phyloP scores from a whole-genome alignment of 1,140 invertebrate species.

The Drosophila kanapiae region DNA sequence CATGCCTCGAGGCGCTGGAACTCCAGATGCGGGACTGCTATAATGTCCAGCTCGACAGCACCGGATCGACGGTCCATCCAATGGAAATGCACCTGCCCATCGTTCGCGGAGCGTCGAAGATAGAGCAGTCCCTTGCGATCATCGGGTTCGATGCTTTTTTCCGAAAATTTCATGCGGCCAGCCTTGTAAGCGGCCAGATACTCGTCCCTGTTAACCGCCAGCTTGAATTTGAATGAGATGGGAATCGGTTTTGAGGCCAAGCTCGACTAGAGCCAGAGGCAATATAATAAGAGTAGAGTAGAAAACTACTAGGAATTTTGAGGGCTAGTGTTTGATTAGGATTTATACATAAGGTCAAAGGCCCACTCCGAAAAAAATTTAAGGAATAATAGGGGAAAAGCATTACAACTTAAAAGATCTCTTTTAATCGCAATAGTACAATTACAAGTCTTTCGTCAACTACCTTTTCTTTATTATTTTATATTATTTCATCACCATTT shows the following conservation, averaged over 20 bases:
- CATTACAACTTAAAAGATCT: no score
- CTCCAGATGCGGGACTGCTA: constrained; percentile 98
- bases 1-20: constrained; percentile 97
- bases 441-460: background rate
- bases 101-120: constrained; percentile 94
- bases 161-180: constrained; percentile 97
- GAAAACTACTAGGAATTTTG: no score
- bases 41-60: constrained; percentile 91
- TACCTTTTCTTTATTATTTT: background rate
- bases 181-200: constrained; percentile 95
- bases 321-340: background rate
- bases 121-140: constrained; percentile 97
- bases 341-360: background rate
- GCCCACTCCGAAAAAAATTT: background rate
- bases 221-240: constrained; percentile 3
- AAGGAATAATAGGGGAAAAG: no score
- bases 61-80: constrained; percentile 96
- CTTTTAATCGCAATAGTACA: no score
- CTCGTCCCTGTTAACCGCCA: background rate
- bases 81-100: constrained; percentile 97
- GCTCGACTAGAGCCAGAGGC: no score
- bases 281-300: no score
- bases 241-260: background rate
- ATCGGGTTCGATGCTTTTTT: constrained; percentile 96
- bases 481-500: background rate